Base-by-base conservation (phyloP, 2,888 invertebrate genomes). In the Heliconius cydno region DNA sequence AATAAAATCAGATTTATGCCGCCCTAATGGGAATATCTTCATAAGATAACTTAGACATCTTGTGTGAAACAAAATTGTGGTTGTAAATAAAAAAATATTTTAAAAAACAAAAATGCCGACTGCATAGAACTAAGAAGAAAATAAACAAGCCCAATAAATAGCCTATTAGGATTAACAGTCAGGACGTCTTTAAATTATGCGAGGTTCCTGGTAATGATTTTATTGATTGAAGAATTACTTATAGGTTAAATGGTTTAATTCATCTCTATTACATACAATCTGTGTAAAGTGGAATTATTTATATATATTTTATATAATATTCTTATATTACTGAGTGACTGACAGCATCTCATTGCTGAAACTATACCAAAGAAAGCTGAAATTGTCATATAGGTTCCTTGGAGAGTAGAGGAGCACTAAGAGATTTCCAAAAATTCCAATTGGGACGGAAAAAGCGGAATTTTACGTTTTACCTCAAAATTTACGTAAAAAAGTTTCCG, bases 21-120 rank as follows among this genome's bases (percentile, higher is more conserved):
- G 63, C 68, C 63, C 67, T 67, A 78, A 68, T 75, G 67, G 73
- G 52, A 41, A 75, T 83, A 83, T 83, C 82, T 65, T 82, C 80
- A 81, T 63, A 82, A 83, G 84, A 83, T 84, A 83, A 82, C 78
- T 67, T 52, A 73, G 80, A 83, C 82, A 80, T 79, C 82, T 81
- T 83, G 83, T 84, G 81, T 77, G 67, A 77, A 73, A 76, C 63
- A 67, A 79, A 82, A 73, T 73, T 22, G 19, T 41, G 25, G 2
- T 70, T 15, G 1, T n/a, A 74, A 38, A 38, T 38, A 12, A 38
- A 10, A 38, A 10, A 10, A 38, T 38, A 10, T 34, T 6, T 34
- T 1, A 1, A 34, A 6, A 34, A 34, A 7, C 34, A 34, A 7
- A 7, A 34, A 34, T 7, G 7, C 34, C 34, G 34, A 34, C 34